Evolutionary conservation across 2,797 vertebrate genomes (phyloP).

Genomic region (Paramormyrops hopkinsi): DNA sequence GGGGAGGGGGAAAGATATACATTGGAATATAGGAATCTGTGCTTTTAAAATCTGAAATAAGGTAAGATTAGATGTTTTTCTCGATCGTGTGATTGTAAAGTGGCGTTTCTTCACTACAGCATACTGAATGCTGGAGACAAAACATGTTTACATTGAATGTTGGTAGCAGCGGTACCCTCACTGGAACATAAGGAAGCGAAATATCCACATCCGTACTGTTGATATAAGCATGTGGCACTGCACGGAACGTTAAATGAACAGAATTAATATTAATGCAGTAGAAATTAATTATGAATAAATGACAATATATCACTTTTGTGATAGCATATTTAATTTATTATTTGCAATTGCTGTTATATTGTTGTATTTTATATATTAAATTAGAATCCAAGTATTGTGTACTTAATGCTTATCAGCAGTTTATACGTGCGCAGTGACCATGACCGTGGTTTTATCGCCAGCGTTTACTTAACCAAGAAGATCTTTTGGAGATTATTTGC

Average conservation of each 20-base stretch:
- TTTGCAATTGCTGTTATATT: not conserved
- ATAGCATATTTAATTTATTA: not conserved
- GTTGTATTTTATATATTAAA: not conserved
- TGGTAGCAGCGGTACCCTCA: conserved; percentile 42
- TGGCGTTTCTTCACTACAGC: conserved; percentile 34
- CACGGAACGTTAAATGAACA: not conserved
- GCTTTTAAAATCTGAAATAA: not conserved
- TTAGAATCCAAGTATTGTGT: not conserved
- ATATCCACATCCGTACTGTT: not conserved
- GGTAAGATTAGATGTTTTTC: not conserved
- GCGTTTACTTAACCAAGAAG: not conserved
- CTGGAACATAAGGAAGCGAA: not conserved
- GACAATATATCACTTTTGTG: not conserved
- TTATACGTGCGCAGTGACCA: not conserved
- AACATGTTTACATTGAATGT: conserved; percentile 59
- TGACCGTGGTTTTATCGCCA: not conserved
- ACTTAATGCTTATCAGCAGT: conserved; percentile 17
- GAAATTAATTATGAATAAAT: not conserved
- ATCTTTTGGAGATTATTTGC: not conserved
- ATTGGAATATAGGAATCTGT: not conserved
- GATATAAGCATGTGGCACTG: not conserved
- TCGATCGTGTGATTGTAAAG: not conserved
- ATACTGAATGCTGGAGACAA: conserved; percentile 39
- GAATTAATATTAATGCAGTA: not conserved
- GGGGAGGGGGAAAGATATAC: not conserved